Base-by-base conservation (phyloP, 2,797 vertebrate species). In the Pangasius mekongensis region DNA sequence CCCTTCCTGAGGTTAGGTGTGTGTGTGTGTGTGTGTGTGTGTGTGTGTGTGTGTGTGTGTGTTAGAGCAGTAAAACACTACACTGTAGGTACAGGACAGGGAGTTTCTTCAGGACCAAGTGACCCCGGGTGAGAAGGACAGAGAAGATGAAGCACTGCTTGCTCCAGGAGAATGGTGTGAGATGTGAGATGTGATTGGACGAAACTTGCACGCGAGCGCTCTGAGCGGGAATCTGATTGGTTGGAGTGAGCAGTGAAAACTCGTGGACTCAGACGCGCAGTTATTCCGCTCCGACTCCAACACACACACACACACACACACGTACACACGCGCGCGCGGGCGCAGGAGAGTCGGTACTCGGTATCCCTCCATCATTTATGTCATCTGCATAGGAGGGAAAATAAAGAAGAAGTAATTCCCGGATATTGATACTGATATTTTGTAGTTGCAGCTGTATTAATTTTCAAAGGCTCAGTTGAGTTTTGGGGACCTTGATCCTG, bases 241-340 rank as follows among this genome's bases (percentile, higher is more conserved):
- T 92, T 92, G 91, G 95, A 94, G 91, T 92, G 91, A 91, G 90
- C 91, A 93, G 91, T 92, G 93, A 93, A 83, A 96, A 95, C 93
- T 94, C 95, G 94, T 95, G 94, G 94, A 94, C 93, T 95, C 94
- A 93, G 91, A 92, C 88, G 89, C 91, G 87, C 64, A 33, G 64
- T 54, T 84, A 84, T 84, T 69, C 93, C 89, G 90, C 92, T 86
- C 62, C 47, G 56, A 64, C 36, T 74, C 54, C 30, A 71, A 43
- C 64, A 9, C 30, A 20, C 16, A 14, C 16, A 76, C 43, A 7
- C 73, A 6, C 22, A 27, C 16, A 49, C 22, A 13, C 16, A 49
- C 22, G 6, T 6, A 74, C 24, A 14, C 22, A 10, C 9, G 54
- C 20, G 56, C 30, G 74, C 18, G 47, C 3, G 43, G 54, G 52